Evolutionary conservation across 2,797 vertebrate genomes (phyloP).

Genomic region (Astyanax mexicanus): DNA sequence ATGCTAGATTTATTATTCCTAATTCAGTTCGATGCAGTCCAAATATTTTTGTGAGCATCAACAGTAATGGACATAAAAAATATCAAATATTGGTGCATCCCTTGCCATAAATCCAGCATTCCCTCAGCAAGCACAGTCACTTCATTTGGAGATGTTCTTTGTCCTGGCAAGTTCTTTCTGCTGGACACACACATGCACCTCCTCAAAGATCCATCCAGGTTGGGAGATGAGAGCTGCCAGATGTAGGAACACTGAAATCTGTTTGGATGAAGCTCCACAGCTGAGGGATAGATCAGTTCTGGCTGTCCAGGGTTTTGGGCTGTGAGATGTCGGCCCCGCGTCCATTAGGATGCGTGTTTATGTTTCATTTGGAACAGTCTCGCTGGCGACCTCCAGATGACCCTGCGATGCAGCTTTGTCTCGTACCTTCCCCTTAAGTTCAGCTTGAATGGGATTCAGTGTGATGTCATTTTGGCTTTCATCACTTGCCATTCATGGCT

Average conservation of each 20-base stretch:
- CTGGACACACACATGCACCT: slow-evolving; percentile 26
- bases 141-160: neutral
- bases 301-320: slow-evolving; percentile 83
- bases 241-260: slow-evolving; percentile 86
- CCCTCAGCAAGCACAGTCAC: neutral
- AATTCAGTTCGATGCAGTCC: no score
- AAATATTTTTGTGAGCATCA: no score
- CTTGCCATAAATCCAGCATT: neutral
- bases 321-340: slow-evolving; percentile 85
- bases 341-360: slow-evolving; percentile 87
- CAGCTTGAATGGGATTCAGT: slow-evolving; percentile 55
- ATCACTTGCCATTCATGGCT: slow-evolving; percentile 54
- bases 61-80: no score
- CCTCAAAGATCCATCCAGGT: slow-evolving; percentile 77
- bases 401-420: slow-evolving; percentile 82
- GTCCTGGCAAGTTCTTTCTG: neutral
- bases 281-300: slow-evolving; percentile 94
- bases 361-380: slow-evolving; percentile 89
- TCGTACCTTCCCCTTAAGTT: slow-evolving; percentile 63
- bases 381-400: slow-evolving; percentile 85
- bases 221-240: slow-evolving; percentile 90
- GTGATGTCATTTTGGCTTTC: slow-evolving; percentile 59
- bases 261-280: slow-evolving; percentile 91
- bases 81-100: no score
- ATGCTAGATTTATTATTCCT: no score